phyloP scores from a whole-genome alignment of 2,113 vertebrate genomes.

The Mormyrus lacerda region DNA sequence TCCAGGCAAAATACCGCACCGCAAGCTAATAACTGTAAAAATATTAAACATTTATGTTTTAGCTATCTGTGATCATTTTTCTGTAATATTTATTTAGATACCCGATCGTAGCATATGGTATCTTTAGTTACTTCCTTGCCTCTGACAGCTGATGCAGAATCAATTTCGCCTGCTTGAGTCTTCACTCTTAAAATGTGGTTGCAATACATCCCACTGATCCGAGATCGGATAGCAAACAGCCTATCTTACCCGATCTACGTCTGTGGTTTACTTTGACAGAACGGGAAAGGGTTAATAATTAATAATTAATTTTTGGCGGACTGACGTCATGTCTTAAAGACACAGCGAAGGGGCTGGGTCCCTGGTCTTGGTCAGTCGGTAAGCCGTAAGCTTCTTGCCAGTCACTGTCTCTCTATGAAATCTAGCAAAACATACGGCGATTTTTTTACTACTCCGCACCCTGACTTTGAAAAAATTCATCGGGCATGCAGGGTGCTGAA shows the following conservation, averaged over 20 bases:
- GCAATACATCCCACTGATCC: not conserved
- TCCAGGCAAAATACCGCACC: not conserved
- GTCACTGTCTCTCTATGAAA: not conserved
- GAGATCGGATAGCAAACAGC: not conserved
- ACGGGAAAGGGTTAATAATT: not conserved
- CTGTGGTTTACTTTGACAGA: not conserved
- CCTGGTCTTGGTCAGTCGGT: not conserved
- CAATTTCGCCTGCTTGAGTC: not conserved
- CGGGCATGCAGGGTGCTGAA: not conserved
- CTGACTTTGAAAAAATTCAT: not conserved
- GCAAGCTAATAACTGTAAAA: not conserved
- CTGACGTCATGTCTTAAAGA: not conserved
- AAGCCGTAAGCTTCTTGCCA: not conserved
- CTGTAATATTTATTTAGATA: not conserved
- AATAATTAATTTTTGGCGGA: not conserved
- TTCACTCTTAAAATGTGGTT: not conserved
- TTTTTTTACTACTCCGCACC: not conserved
- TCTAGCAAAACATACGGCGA: not conserved
- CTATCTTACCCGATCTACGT: not conserved
- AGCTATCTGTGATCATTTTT: not conserved
- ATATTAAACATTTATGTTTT: not conserved
- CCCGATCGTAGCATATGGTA: not conserved
- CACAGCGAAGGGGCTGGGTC: not conserved
- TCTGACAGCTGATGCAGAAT: not conserved
- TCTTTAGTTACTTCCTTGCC: not conserved